These are phyloP conservation scores for Cheilosia pagana DNA, from an alignment of 2,888 invertebrate genomes.

Conservation along the genomic window DNA sequence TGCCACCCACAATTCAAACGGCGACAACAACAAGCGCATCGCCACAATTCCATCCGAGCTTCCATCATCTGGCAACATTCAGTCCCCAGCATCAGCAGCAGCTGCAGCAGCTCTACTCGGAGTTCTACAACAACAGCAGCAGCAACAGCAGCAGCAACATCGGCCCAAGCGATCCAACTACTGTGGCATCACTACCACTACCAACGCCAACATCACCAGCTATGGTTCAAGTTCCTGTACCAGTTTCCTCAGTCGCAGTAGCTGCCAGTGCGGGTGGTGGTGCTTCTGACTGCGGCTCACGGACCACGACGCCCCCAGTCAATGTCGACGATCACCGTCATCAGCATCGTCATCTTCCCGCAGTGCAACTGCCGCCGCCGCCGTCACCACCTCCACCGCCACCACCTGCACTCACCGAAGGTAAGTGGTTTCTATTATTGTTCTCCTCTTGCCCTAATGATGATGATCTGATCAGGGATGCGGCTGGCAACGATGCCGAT, in stretches of 20 bases:
- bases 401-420: conserved; percentile 57
- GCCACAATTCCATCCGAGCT: conserved; percentile 65
- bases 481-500: conserved; percentile 1
- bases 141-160: conserved; percentile 77
- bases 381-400: conserved; percentile 76
- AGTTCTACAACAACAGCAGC: conserved; percentile 77
- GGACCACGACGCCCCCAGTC: conserved; percentile 63
- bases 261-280: conserved; percentile 64
- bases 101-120: conserved; percentile 78
- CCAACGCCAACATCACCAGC: conserved; percentile 71
- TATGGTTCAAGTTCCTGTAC: conserved; percentile 72
- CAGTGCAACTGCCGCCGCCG: conserved; percentile 74
- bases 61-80: conserved; percentile 63
- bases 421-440: conserved; percentile 72
- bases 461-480: conserved; percentile 66
- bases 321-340: conserved; percentile 53
- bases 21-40: conserved; percentile 41
- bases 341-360: conserved; percentile 67
- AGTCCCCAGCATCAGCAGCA: conserved; percentile 77
- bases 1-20: conserved; percentile 76
- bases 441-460: conserved; percentile 37
- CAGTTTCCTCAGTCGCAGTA: conserved; percentile 60
- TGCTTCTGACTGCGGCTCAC: conserved; percentile 39
- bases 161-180: conserved; percentile 75
- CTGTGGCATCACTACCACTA: conserved; percentile 62